Base-by-base conservation (phyloP, 2,113 vertebrate genomes). In the Hoplias malabaricus region DNA sequence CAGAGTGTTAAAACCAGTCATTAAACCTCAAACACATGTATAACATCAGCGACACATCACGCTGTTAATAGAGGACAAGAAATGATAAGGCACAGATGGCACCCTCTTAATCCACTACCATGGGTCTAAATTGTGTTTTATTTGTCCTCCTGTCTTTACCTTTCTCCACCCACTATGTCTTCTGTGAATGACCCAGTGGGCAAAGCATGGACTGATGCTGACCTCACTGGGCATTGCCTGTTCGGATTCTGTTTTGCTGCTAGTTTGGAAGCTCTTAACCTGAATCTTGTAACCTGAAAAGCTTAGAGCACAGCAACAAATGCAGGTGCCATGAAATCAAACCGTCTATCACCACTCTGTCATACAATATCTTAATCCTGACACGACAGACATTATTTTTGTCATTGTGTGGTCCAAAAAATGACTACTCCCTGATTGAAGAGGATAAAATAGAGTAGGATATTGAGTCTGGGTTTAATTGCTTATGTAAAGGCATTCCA, bases 391-490 rank as follows among this genome's bases (percentile, higher is more conserved):
- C 14, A 56, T 25, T 70, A 21, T 40, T 36, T 34, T 66, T 62
- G 50, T 56, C 48, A 11, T 36, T n/a, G 2, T 70, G n/a, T 40
- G 43, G 56, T 62, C 34, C 42, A 38, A 61, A 74, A 69, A 80
- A 70, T 57, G 69, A 62, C 43, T 54, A 42, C 46, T 69, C 72
- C 34, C 65, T 53, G 33, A 75, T 73, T 69, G 34, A 69, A 62
- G 62, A 69, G 43, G 38, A 75, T 66, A 42, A 65, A 72, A 72
- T 29, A 66, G 19, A 66, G 71, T 72, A 59, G 40, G 66, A 62
- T 56, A 79, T 56, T 23, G 61, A 19, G 46, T 77, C 62, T 79
- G 73, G 42, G 71, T 70, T 70, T 27, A 31, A 65, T 63, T 70
- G 75, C 63, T 78, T 42, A 46, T 69, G 46, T 73, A 57, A 76